These are phyloP conservation scores for Astyanax mexicanus DNA, from an alignment of 2,797 vertebrate species.

Conservation along the genomic window DNA sequence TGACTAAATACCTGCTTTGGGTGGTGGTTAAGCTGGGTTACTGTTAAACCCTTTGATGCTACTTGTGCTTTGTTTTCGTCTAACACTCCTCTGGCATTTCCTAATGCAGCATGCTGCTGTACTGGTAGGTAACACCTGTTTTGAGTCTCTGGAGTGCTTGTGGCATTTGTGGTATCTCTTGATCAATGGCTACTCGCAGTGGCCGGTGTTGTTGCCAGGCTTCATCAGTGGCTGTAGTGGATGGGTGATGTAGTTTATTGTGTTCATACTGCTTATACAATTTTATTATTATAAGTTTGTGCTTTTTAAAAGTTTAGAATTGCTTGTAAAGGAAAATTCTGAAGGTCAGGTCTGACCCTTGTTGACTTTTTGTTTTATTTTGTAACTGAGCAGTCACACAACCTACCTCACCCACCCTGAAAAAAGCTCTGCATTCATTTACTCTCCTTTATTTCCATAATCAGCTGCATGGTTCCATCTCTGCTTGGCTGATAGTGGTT, in stretches of 20 bases:
- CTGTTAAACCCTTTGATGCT: slow-evolving; percentile 46
- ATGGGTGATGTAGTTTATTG: slow-evolving; percentile 38
- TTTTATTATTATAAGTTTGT: too few species aligned
- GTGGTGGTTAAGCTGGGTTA: slow-evolving; percentile 1
- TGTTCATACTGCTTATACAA: too few species aligned
- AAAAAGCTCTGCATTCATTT: slow-evolving; percentile 7
- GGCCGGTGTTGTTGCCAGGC: slow-evolving; percentile 55
- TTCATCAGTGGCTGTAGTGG: slow-evolving; percentile 41
- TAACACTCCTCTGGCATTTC: slow-evolving; percentile 78
- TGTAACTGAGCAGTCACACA: too few species aligned
- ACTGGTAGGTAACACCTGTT: slow-evolving; percentile 83
- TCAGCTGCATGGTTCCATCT: slow-evolving; percentile 72
- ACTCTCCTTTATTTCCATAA: slow-evolving; percentile 60
- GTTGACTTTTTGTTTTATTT: too few species aligned
- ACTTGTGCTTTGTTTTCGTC: slow-evolving; percentile 64
- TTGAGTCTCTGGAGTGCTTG: slow-evolving; percentile 69
- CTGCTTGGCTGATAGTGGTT: slow-evolving; percentile 60
- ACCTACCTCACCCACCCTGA: slow-evolving; percentile 27
- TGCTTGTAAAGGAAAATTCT: too few species aligned
- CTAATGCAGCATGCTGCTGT: slow-evolving; percentile 86
- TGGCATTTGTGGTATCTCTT: slow-evolving; percentile 59
- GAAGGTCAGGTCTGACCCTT: too few species aligned
- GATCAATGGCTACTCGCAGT: slow-evolving; percentile 51
- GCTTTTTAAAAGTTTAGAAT: too few species aligned
- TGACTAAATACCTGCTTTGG: too few species aligned